Evolutionary conservation across 2,113 vertebrate genomes (phyloP).

Genomic region (Malurus elegans): DNA sequence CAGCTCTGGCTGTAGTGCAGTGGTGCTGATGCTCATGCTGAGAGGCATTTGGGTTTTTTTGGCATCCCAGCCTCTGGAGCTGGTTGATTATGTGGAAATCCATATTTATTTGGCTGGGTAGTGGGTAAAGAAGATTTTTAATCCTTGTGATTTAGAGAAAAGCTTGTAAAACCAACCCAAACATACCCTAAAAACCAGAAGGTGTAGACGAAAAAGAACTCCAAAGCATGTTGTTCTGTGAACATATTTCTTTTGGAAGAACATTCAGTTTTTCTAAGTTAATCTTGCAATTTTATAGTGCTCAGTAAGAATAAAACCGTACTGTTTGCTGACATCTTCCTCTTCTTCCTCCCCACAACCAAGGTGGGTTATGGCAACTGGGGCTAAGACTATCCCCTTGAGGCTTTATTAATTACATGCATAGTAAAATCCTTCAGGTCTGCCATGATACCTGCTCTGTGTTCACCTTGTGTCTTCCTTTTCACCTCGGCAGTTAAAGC

Average conservation of each 20-base stretch:
- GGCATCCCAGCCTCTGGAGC: neutral
- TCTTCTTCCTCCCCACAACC: neutral
- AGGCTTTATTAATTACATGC: neutral
- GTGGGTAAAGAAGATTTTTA: constrained; percentile 18
- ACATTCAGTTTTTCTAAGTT: neutral
- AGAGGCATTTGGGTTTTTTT: neutral
- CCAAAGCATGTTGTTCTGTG: neutral
- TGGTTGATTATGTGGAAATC: constrained; percentile 13
- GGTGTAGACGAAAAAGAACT: neutral
- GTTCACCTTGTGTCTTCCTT: constrained; percentile 35
- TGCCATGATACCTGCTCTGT: neutral
- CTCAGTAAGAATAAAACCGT: neutral
- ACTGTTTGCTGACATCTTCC: neutral
- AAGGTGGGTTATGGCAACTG: neutral
- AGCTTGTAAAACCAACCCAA: neutral
- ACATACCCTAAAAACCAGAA: neutral
- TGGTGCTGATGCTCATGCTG: neutral
- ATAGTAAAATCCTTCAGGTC: neutral
- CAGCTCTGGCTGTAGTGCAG: neutral
- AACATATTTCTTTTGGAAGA: neutral
- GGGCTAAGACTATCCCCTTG: neutral
- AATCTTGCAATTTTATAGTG: neutral
- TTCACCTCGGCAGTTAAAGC: constrained; percentile 71
- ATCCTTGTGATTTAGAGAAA: neutral
- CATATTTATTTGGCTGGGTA: neutral